phyloP scores from a whole-genome alignment of 1,140 invertebrate species.

The Eupristina koningsbergeri region DNA sequence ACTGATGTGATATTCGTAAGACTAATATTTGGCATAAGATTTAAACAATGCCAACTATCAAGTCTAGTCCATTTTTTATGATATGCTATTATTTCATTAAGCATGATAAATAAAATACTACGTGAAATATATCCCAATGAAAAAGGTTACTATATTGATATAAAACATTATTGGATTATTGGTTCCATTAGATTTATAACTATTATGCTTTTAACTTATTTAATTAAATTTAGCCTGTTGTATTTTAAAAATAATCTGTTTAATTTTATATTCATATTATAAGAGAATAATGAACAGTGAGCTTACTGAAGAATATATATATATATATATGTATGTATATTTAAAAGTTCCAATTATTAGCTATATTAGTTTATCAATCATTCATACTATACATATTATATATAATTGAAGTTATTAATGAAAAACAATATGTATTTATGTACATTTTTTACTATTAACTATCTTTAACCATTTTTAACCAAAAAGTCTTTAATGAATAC shows the following conservation, averaged over 20 bases:
- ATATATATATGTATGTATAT: neutral
- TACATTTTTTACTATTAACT: neutral
- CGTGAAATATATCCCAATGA: neutral
- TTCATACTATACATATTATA: neutral
- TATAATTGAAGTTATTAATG: neutral
- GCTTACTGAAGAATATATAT: neutral
- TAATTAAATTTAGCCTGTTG: neutral
- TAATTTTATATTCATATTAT: neutral
- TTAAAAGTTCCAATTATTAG: neutral
- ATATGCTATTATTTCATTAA: neutral
- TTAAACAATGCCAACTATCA: neutral
- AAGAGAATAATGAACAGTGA: neutral
- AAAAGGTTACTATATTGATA: neutral
- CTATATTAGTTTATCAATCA: neutral
- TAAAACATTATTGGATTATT: neutral
- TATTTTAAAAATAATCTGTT: neutral
- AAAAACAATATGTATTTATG: neutral
- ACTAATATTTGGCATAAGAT: slow-evolving; percentile 4
- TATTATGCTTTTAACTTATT: neutral
- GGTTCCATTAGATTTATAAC: neutral
- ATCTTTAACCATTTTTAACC: neutral
- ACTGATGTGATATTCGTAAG: slow-evolving; percentile 36
- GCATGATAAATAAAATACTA: neutral
- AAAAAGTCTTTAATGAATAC: neutral
- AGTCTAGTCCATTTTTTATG: slow-evolving; percentile 10